A percentile compares a stretch with the other conserved stretches of the same genome.
phyloP scores from a whole-genome alignment of 2,113 vertebrate genomes.

The Nesospiza acunhae region DNA sequence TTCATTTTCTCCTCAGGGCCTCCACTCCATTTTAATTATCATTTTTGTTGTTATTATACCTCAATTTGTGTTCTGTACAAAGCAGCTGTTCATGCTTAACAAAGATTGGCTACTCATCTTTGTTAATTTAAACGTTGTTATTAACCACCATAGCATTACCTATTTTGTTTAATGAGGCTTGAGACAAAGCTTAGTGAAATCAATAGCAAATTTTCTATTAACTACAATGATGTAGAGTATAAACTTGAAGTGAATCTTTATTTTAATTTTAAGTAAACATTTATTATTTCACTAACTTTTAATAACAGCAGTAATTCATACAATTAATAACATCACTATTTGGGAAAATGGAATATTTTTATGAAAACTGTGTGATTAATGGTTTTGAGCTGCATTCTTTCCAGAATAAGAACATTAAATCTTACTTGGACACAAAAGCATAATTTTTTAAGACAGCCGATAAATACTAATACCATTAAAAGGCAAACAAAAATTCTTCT shows the following conservation, averaged over 20 bases:
- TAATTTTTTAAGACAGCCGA: not conserved
- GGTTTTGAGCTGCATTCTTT: not conserved
- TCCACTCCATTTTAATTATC: not conserved
- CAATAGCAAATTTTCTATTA: not conserved
- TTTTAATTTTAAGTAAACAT: conserved; percentile 2
- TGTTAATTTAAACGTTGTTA: not conserved
- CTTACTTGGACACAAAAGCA: not conserved
- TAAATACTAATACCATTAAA: not conserved
- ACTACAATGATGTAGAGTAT: not conserved
- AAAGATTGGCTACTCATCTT: not conserved
- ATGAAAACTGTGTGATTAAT: not conserved
- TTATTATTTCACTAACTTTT: not conserved
- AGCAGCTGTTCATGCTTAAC: not conserved
- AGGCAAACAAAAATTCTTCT: not conserved
- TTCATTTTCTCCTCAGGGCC: not conserved
- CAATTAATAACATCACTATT: not conserved
- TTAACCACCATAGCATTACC: not conserved
- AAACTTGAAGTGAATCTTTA: not conserved
- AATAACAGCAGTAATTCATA: not conserved
- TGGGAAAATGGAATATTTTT: not conserved
- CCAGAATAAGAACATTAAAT: not conserved
- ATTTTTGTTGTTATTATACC: not conserved
- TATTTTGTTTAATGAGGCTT: conserved; percentile 32
- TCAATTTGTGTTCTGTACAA: not conserved
- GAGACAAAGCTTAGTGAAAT: not conserved